Base-by-base conservation (phyloP, 2,113 vertebrate species). In the Sula dactylatra region DNA sequence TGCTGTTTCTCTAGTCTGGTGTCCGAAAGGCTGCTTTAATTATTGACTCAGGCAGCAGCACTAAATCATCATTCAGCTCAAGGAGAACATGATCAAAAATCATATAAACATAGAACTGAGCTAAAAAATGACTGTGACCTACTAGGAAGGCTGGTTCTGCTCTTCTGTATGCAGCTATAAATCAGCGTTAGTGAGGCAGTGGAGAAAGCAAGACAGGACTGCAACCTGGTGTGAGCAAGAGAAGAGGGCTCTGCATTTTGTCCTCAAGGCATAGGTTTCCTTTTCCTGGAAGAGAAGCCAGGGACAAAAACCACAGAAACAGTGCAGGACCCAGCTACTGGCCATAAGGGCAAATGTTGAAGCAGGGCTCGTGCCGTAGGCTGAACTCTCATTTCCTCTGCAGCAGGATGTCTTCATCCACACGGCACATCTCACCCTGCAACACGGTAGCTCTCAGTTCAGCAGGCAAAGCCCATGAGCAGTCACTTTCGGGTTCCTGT, bases 331-430 rank as follows among this genome's bases (percentile, higher is more conserved):
- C 34, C 71, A 34, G 20, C 59, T n/a, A 56, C 45, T 49, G 27
- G 34, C 45, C 59, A 7, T 10, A 36, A 67, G 21, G 27, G 12
- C 24, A 85, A 92, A 24, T 1, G 11, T 11, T 56, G 8, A 3
- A 1, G 26, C 40, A 45, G 15, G 15, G 24, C 26, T 87, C 49
- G 27, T 3, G 2, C 32, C 1, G 0, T 2, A 27, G 54, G n/a
- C 49, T 61, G 29, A 86, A 21, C 10, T 42, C 55, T 49, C 36
- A 6, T 38, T 34, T 88, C 45, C 31, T 61, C 15, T 34, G 61
- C 70, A 42, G 18, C 20, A 42, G 70, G 16, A 44, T 49, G 9
- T 15, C 45, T 79, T 36, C 10, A 44, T 56, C 66, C 34, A 15
- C 10, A 54, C 0, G 0, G 16, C 22, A 24, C 38, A n/a, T 54